These are phyloP conservation scores for Pica pica DNA, from an alignment of 2,113 vertebrate species.

Conservation along the genomic window DNA sequence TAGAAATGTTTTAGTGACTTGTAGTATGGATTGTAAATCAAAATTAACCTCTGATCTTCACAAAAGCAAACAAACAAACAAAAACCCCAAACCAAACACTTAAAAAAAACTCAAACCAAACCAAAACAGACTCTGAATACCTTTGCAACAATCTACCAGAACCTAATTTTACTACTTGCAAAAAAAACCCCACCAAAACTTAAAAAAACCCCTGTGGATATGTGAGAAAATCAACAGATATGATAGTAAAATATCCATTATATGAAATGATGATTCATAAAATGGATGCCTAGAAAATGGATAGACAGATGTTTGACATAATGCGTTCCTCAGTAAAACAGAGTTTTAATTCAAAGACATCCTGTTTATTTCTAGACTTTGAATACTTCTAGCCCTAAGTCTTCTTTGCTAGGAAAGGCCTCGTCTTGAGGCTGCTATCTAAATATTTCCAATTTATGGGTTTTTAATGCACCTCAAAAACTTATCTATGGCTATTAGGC, in stretches of 20 bases:
- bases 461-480: background rate
- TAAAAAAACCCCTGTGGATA: background rate
- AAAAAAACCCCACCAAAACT: background rate
- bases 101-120: background rate
- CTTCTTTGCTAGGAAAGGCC: background rate
- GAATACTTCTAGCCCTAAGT: background rate
- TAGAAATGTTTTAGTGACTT: background rate
- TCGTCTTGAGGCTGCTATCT: background rate
- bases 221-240: background rate
- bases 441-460: background rate
- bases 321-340: background rate
- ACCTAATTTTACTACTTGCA: background rate
- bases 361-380: background rate
- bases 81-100: background rate
- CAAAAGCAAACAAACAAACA: background rate
- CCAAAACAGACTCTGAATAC: background rate
- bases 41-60: background rate
- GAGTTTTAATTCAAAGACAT: background rate
- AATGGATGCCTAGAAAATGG: background rate
- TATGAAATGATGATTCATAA: background rate
- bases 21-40: fast-evolving
- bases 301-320: slow-evolving; percentile 15
- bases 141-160: background rate
- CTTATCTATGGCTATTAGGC: background rate
- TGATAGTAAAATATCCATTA: background rate